phyloP scores from a whole-genome alignment of 1,140 invertebrate genomes.

The Adelges cooleyi region DNA sequence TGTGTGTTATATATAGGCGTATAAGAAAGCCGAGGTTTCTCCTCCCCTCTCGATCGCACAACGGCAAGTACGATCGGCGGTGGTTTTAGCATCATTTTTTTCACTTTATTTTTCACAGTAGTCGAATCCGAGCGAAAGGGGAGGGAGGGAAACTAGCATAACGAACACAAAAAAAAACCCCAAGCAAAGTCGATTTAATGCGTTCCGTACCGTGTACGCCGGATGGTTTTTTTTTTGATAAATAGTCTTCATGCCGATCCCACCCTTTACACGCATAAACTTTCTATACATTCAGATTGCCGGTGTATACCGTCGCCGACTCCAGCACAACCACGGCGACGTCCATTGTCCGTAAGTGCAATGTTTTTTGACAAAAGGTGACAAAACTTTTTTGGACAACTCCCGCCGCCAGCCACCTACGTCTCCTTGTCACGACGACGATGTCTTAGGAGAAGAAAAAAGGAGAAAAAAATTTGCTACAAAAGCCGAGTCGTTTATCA shows the following conservation, averaged over 20 bases:
- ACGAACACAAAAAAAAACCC: no score
- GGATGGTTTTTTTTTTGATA: slow-evolving; percentile 9
- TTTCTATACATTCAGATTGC: slow-evolving; percentile 19
- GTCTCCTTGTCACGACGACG: background rate
- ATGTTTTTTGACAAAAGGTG: slow-evolving; percentile 23
- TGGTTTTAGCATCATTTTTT: no score
- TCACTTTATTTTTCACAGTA: background rate
- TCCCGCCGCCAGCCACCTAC: background rate
- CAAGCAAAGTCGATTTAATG: slow-evolving; percentile 13
- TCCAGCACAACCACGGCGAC: no score
- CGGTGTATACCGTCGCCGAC: no score
- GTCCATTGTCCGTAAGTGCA: slow-evolving; percentile 21
- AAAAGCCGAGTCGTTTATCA: slow-evolving; percentile 26
- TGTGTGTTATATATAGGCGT: background rate
- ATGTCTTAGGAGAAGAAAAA: slow-evolving; percentile 16
- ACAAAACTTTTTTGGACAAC: slow-evolving; percentile 28
- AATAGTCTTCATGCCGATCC: slow-evolving; percentile 18
- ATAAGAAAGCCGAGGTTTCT: background rate
- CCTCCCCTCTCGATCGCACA: background rate
- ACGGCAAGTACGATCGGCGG: no score
- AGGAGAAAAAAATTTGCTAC: slow-evolving; percentile 21
- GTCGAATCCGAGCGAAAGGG: background rate
- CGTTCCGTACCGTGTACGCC: background rate
- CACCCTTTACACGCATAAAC: background rate
- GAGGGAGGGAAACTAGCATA: no score